Evolutionary conservation across 2,888 invertebrate genomes (phyloP).

Genomic region (Notodonta dromedarius): DNA sequence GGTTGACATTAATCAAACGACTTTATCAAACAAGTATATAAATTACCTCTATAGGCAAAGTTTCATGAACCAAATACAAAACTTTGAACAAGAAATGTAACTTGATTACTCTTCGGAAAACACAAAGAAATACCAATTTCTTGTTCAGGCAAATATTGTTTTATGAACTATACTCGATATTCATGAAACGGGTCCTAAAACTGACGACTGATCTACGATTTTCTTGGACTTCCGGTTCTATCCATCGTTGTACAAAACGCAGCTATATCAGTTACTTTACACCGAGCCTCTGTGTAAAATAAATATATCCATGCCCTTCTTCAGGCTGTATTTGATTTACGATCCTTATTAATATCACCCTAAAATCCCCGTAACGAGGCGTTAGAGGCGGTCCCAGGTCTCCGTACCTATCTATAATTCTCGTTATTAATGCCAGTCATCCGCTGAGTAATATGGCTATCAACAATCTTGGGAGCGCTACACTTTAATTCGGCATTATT

Average conservation of each 20-base stretch:
- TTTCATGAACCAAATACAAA: slow-evolving; percentile 48
- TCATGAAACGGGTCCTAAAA: slow-evolving; percentile 19
- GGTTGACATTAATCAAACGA: slow-evolving; percentile 47
- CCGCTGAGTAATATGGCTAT: slow-evolving; percentile 38
- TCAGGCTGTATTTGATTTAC: slow-evolving; percentile 16
- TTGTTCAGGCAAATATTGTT: not conserved
- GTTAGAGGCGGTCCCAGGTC: slow-evolving; percentile 49
- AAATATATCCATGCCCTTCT: not conserved
- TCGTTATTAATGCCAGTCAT: slow-evolving; percentile 64
- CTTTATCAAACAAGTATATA: slow-evolving; percentile 42
- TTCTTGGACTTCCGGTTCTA: no score
- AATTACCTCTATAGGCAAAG: slow-evolving; percentile 46
- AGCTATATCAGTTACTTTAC: no score
- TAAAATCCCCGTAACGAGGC: slow-evolving; percentile 66
- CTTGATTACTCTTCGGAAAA: slow-evolving; percentile 35
- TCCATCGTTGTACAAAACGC: no score
- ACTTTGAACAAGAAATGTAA: slow-evolving; percentile 34
- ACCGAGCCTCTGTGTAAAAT: no score
- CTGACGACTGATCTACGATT: no score
- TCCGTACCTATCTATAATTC: slow-evolving; percentile 51
- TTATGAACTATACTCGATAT: slow-evolving; percentile 44
- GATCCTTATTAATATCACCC: slow-evolving; percentile 72
- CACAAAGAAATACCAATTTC: not conserved
- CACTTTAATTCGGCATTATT: slow-evolving; percentile 27
- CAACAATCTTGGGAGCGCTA: slow-evolving; percentile 31